Conservation (phyloP, 1,140 invertebrate species). For the Rhyacophila brunnea region DNA sequence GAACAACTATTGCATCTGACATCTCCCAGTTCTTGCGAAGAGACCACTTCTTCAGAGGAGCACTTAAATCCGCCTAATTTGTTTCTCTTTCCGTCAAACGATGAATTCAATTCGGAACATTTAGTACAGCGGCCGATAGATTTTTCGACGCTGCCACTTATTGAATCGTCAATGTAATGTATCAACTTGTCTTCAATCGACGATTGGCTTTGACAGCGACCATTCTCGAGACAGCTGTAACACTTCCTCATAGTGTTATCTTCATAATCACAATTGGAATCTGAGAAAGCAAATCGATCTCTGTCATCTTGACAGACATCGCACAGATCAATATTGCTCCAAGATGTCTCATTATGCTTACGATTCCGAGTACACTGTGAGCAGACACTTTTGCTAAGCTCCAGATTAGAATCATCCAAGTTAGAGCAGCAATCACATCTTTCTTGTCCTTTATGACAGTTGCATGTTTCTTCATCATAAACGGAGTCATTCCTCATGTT, state of each 20-base stretch:
- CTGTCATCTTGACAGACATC: constrained; percentile 6
- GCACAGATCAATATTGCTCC: constrained; percentile 7
- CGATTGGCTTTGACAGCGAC: constrained; percentile 18
- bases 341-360: neutral
- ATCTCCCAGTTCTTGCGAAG: neutral
- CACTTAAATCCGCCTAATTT: constrained; percentile 1
- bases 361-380: neutral
- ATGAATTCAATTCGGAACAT: neutral
- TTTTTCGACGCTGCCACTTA: constrained; percentile 1
- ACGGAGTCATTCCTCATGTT: neutral
- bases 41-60: constrained; percentile 7
- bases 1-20: constrained; percentile 2
- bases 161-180: constrained; percentile 13
- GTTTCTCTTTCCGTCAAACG: neutral
- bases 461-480: constrained; percentile 12
- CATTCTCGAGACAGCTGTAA: neutral
- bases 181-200: constrained; percentile 17
- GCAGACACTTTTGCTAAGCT: constrained; percentile 15
- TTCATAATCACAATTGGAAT: constrained; percentile 20
- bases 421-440: constrained; percentile 6
- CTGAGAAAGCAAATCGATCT: constrained; percentile 2
- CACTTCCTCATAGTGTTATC: constrained; percentile 5
- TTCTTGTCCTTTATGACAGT: constrained; percentile 1
- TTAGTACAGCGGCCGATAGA: neutral
- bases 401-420: constrained; percentile 5